Evolutionary conservation across 2,797 vertebrate species (phyloP).

Genomic region (Champsocephalus gunnari): DNA sequence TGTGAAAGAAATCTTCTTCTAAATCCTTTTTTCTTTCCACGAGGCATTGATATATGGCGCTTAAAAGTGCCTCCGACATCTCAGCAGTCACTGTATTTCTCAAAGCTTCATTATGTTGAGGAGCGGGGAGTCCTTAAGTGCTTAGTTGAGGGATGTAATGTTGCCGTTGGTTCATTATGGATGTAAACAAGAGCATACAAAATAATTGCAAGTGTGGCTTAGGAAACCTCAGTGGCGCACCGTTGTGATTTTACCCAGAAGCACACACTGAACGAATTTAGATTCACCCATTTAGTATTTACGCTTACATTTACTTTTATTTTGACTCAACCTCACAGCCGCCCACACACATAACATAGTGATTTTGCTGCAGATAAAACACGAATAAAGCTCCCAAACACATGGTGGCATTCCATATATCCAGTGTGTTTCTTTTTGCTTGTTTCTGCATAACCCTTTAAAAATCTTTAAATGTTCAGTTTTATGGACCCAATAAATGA

Average conservation of each 20-base stretch:
- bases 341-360: slow-evolving; percentile 74
- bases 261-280: slow-evolving; percentile 84
- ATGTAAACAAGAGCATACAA: slow-evolving; percentile 71
- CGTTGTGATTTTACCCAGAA: slow-evolving; percentile 70
- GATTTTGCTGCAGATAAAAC: slow-evolving; percentile 72
- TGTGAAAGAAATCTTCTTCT: slow-evolving; percentile 18
- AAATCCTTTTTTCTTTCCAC: slow-evolving; percentile 34
- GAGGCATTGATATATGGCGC: slow-evolving; percentile 26
- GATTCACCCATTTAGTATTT: slow-evolving; percentile 66
- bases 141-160: slow-evolving; percentile 69
- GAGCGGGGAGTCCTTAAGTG: slow-evolving; percentile 59
- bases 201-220: slow-evolving; percentile 75
- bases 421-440: slow-evolving; percentile 56
- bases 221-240: slow-evolving; percentile 71
- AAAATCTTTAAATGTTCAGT: slow-evolving; percentile 65
- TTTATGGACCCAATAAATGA: slow-evolving; percentile 73
- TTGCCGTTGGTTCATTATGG: slow-evolving; percentile 67
- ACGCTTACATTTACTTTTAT: slow-evolving; percentile 78
- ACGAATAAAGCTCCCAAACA: slow-evolving; percentile 31
- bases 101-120: slow-evolving; percentile 61
- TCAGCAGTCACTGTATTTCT: slow-evolving; percentile 52
- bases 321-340: slow-evolving; percentile 73
- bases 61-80: slow-evolving; percentile 42
- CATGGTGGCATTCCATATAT: slow-evolving; percentile 50
- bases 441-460: slow-evolving; percentile 48